phyloP scores from a whole-genome alignment of 2,113 vertebrate genomes.

The Acanthisitta chloris region DNA sequence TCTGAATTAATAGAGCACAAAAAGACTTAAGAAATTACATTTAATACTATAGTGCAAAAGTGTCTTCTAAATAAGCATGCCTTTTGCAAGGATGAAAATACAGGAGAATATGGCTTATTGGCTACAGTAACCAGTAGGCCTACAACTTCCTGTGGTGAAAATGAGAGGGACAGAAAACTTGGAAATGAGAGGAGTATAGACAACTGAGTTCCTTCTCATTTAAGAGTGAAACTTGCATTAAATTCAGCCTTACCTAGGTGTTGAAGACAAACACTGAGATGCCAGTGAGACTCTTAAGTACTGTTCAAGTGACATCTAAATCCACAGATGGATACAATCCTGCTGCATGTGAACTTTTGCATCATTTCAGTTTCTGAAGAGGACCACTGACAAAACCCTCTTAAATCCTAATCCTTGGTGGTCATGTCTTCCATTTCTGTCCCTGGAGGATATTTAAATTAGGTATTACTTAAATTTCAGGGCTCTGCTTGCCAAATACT shows the following conservation, averaged over 20 bases:
- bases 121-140: neutral
- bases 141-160: neutral
- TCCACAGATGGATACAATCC: neutral
- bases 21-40: neutral
- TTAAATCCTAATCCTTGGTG: neutral
- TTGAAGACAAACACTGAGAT: neutral
- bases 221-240: neutral
- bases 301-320: neutral
- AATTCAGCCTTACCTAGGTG: neutral
- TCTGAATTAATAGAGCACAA: neutral
- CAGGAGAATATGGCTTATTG: neutral
- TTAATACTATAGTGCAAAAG: neutral
- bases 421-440: neutral
- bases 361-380: neutral
- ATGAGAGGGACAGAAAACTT: neutral
- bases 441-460: neutral
- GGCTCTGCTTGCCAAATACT: neutral
- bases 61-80: neutral
- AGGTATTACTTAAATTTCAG: neutral
- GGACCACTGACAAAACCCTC: neutral
- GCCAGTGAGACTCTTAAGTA: neutral
- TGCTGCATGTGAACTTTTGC: neutral
- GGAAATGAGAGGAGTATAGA: neutral
- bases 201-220: neutral
- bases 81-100: neutral